Conservation (phyloP, 2,888 invertebrate species). For the Drosophila stalkeri region DNA sequence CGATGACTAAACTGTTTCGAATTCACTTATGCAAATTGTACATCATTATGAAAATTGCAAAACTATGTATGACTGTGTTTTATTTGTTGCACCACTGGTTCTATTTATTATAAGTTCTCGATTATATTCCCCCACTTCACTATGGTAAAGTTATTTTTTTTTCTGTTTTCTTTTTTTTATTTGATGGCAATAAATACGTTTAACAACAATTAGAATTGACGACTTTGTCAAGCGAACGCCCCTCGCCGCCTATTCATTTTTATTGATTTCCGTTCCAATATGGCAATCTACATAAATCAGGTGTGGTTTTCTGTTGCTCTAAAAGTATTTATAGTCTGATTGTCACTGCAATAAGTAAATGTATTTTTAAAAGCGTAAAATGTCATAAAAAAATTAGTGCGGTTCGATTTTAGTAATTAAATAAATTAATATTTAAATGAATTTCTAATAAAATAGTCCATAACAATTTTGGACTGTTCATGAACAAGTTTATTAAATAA, state of each 20-base stretch:
- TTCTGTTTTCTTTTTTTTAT: background rate
- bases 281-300: slow-evolving; percentile 34
- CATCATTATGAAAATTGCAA: slow-evolving; percentile 37
- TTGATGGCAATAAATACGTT: slow-evolving; percentile 21
- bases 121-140: slow-evolving; percentile 9
- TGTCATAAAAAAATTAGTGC: too few species aligned
- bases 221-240: slow-evolving; percentile 17
- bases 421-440: background rate
- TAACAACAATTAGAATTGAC: slow-evolving; percentile 32
- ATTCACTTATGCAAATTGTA: slow-evolving; percentile 44
- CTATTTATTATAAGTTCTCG: background rate
- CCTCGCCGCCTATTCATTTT: background rate
- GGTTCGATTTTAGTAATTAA: too few species aligned
- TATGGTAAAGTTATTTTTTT: slow-evolving; percentile 1
- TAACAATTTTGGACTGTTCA: too few species aligned
- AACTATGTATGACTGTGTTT: background rate
- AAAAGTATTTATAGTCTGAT: slow-evolving; percentile 6
- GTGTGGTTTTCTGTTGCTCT: slow-evolving; percentile 19
- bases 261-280: slow-evolving; percentile 29
- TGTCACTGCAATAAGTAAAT: background rate
- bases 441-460: too few species aligned
- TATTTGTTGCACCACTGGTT: slow-evolving; percentile 7
- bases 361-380: background rate
- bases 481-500: too few species aligned
- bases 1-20: slow-evolving; percentile 38